Evolutionary conservation across 2,888 invertebrate species (phyloP), one percentile per base, ranked within the genome.

Genomic region (Rhagonycha lutea): DNA sequence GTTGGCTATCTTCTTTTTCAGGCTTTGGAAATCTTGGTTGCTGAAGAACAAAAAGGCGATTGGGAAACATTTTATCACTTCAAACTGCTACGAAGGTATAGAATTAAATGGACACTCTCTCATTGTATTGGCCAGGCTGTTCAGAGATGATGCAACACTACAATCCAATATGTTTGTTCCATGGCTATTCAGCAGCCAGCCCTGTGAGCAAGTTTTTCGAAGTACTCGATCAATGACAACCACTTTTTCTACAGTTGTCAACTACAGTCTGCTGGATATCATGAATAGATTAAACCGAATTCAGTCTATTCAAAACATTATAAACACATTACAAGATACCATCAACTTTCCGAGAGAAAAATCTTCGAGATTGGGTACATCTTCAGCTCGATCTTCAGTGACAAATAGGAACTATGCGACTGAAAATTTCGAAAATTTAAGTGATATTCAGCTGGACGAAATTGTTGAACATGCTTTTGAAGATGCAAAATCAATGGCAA

Each of bases 1-100:
- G 82, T 81, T 78, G 70, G 70, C 76, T 68, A 68, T 81, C n/a
- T 82, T 80, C 29, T 68, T 80, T 28, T 60, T 80, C 12, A 74
- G 80, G 70, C 67, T 79, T 5, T 82, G 81, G 81, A 62, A 80
- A 63, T 69, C 78, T 4, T 83, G 80, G 82, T 65, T 82, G 12
- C 28, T 69, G 11, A 75, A 73, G 14, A 47, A 79, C 14, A 5
- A 5, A 5, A 81, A 80, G 75, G 80, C 79, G 8, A 67, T 79
- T 23, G 72, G 75, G 2, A 76, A 80, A 12, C 80, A 83, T 76
- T 81, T 80, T 70, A 75, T 82, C 12, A 79, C 79, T 24, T 67
- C 72, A 10, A 82, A 81, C 75, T 70, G 73, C 14, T 80, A 80
- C 62, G 14, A 73, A 9, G 78, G 77, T 70, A 72, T 81, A 47